These are phyloP conservation scores for Xiphydria camelus DNA, from an alignment of 2,888 invertebrate species.

Conservation along the genomic window DNA sequence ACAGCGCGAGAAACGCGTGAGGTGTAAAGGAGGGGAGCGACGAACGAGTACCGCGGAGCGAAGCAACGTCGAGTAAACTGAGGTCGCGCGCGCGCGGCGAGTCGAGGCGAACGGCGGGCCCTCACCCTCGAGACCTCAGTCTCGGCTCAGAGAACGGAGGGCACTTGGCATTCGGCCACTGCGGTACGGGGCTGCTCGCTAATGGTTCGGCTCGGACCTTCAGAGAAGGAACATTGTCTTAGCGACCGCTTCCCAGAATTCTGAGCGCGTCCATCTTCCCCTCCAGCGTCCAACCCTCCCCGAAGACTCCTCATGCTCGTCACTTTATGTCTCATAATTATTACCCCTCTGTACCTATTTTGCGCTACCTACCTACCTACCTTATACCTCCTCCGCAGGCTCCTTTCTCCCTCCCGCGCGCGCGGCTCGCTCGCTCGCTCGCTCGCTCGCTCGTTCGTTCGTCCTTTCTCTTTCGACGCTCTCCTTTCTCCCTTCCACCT, in stretches of 20 bases:
- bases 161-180: slow-evolving; percentile 34
- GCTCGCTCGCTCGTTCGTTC: slow-evolving; percentile 1
- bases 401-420: neutral
- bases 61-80: too few relatives aligned
- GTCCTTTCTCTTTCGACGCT: slow-evolving; percentile 6
- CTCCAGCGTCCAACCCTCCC: slow-evolving; percentile 20
- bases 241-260: slow-evolving; percentile 30
- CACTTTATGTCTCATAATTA: slow-evolving; percentile 57
- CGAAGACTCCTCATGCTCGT: slow-evolving; percentile 45
- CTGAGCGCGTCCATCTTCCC: slow-evolving; percentile 22
- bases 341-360: slow-evolving; percentile 46
- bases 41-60: too few relatives aligned
- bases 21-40: too few relatives aligned
- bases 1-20: too few relatives aligned
- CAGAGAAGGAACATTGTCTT: slow-evolving; percentile 42
- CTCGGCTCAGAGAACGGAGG: slow-evolving; percentile 19
- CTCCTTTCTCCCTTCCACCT: slow-evolving; percentile 12
- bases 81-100: too few relatives aligned
- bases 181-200: slow-evolving; percentile 30
- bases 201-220: slow-evolving; percentile 41
- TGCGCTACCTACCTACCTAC: slow-evolving; percentile 27
- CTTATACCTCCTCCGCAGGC: slow-evolving; percentile 11
- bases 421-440: neutral
- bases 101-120: neutral
- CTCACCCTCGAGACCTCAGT: neutral